Percentiles rank a stretch among this genome's conserved stretches.
Evolutionary conservation across 2,888 invertebrate genomes (phyloP).

Genomic region (Hyposoter dolosus): DNA sequence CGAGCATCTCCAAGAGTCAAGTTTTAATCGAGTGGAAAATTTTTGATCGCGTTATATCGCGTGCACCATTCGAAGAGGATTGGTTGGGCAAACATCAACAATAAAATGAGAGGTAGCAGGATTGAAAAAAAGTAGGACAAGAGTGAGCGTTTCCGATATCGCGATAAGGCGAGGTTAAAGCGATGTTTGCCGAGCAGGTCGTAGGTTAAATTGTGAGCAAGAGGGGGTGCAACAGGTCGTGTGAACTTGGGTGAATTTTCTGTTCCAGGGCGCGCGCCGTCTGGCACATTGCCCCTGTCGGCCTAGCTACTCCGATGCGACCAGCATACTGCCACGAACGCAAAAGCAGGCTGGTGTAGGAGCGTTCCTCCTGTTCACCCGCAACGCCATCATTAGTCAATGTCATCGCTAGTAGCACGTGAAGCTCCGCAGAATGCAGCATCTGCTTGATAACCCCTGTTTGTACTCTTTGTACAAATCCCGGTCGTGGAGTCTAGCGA

Average conservation of each 20-base stretch:
- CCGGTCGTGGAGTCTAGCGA: slow-evolving; percentile 71
- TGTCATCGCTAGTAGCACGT: slow-evolving; percentile 83
- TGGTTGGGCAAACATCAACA: slow-evolving; percentile 64
- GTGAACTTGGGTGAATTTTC: slow-evolving; percentile 85
- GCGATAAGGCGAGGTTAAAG: slow-evolving; percentile 85
- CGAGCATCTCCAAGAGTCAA: neutral
- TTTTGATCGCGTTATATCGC: slow-evolving; percentile 7
- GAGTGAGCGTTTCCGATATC: slow-evolving; percentile 82
- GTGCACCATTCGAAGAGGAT: slow-evolving; percentile 11
- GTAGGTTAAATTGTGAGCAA: slow-evolving; percentile 85
- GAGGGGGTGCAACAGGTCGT: slow-evolving; percentile 85
- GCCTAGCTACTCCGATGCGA: slow-evolving; percentile 64
- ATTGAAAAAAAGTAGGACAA: slow-evolving; percentile 61
- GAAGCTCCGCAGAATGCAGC: slow-evolving; percentile 81
- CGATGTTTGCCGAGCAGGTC: slow-evolving; percentile 85
- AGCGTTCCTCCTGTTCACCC: slow-evolving; percentile 77
- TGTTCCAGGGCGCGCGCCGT: slow-evolving; percentile 83
- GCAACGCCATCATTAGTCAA: slow-evolving; percentile 84
- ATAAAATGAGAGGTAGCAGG: slow-evolving; percentile 35
- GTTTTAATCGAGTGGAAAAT: slow-evolving; percentile 6
- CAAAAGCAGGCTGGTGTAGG: slow-evolving; percentile 56
- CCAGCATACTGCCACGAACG: slow-evolving; percentile 65
- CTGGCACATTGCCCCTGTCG: slow-evolving; percentile 78
- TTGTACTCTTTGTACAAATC: slow-evolving; percentile 79
- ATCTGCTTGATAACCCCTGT: slow-evolving; percentile 81